Evolutionary conservation across 2,113 vertebrate species (phyloP).

Genomic region (Symphodus melops): DNA sequence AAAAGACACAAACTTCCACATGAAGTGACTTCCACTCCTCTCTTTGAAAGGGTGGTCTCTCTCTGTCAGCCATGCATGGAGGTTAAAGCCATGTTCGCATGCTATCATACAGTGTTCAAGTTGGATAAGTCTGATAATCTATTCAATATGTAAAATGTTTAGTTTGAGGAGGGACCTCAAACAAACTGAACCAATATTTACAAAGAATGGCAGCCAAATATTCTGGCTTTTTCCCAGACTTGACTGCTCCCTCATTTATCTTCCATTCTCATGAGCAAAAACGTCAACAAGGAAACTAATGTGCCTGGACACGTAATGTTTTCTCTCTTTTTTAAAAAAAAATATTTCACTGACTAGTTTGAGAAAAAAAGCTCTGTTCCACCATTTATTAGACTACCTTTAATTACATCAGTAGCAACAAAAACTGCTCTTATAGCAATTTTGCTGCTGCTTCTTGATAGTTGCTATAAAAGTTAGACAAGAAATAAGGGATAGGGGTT

Average conservation of each 20-base stretch:
- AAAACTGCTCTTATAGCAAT: too few relatives aligned
- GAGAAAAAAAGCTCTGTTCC: not conserved
- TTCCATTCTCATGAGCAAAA: conserved; percentile 72
- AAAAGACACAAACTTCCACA: conserved; percentile 78
- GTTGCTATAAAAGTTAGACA: too few relatives aligned
- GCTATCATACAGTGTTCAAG: conserved; percentile 80
- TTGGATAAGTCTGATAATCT: conserved; percentile 80
- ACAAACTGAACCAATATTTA: conserved; percentile 85
- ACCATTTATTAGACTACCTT: not conserved
- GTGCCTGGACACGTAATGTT: conserved; percentile 46
- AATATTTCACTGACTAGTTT: conserved; percentile 31
- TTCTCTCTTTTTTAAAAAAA: conserved; percentile 49
- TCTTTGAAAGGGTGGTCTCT: conserved; percentile 75
- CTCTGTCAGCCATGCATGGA: conserved; percentile 57
- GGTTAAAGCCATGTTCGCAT: conserved; percentile 81
- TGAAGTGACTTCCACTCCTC: conserved; percentile 60
- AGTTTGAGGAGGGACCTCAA: conserved; percentile 78
- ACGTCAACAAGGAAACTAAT: conserved; percentile 62
- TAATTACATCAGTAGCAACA: too few relatives aligned
- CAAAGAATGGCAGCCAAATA: conserved; percentile 77
- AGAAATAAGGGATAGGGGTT: too few relatives aligned
- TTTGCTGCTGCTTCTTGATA: too few relatives aligned
- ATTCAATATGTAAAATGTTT: conserved; percentile 83
- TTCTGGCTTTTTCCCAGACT: conserved; percentile 77
- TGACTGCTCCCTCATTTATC: conserved; percentile 74